Evolutionary conservation across 1,140 invertebrate genomes (phyloP), one percentile per base, ranked within the genome.

Genomic region (Periplaneta americana): DNA sequence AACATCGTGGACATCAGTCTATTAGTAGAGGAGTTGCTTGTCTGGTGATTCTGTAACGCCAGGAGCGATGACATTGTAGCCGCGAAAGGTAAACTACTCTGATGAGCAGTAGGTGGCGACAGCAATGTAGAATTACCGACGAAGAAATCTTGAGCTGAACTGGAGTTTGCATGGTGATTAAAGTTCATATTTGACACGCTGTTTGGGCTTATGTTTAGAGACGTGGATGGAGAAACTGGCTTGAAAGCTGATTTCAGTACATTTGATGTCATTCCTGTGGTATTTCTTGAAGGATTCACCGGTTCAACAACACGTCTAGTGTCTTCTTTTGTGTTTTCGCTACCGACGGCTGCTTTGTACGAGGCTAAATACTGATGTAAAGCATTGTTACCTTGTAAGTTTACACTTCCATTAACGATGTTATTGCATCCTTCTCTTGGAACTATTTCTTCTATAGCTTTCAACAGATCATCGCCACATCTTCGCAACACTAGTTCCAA

Each of bases 401-500:
- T 48, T 8, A 81, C 48, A 48, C n/a, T 39, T 18, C 83, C 78
- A 77, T 35, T 77, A n/a, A 17, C 78, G 18, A 17, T 22, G 37
- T 10, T 34, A 34, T 3, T 80, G 36, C 75, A 75, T 87, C 81
- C 82, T 13, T 83, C 79, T 34, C 86, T 79, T 81, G 86, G 85
- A 79, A 91, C 85, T 80, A 94, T 93, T 82, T 94, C 93, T 84
- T 94, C 93, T 34, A 95, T 94, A 13, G 94, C 92, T 82, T 95
- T 95, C 4, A 96, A 89, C n/a, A 97, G 86, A 85, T 97, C 96
- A 48, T 96, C 93, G 82, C 95, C 95, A 86, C 96, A 97, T 32
- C 95, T 92, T 83, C 96, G 93, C 15, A 97, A 88, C 15, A 97
- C 95, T 79, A 98, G 87, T 85, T 98, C 96, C 57, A 99, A 87